Evolutionary conservation across 2,113 vertebrate species (phyloP), one percentile per base, ranked within the genome.

Genomic region (Scomber japonicus): DNA sequence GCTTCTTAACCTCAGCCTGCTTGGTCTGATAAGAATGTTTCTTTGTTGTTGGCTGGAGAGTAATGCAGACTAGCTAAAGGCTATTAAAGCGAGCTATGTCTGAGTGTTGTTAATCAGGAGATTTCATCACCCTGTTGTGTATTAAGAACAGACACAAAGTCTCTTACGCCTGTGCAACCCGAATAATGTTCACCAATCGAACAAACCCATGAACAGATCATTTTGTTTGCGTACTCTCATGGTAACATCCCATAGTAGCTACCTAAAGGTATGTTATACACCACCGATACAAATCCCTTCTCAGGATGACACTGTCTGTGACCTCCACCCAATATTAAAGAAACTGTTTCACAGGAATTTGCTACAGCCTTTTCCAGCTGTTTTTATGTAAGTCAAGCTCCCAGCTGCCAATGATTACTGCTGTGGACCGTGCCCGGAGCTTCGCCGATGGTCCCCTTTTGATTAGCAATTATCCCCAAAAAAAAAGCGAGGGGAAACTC

Each of bases 381-480:
- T 84, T 92, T 92, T 83, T 81, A 16, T 74, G 68, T 65, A 82
- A 89, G 87, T 90, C 78, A 69, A 44, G 45, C 75, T 84, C 78
- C 64, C 93, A 93, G 92, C 93, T 94, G 94, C 83, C 86, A 85
- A 17, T 63, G 83, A 94, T 95, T 93, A 93, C 74, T 31, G 71
- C 83, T 85, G 67, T 50, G 77, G 87, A 85, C 87, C 30, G 24
- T 82, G 84, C 91, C 84, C 69, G 0, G 68, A 90, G 86, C 82
- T 66, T 81, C 45, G 81, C 91, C 55, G 75, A 88, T 73, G 50
- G 85, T 87, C 92, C 81, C 83, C 74, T 89, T 95, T 93, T 94
- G 93, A 94, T 95, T 92, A 92, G 82, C 86, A 92, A 94, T 94
- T 94, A 91, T 87, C 80, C 75, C 80, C 74, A 53, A n/a, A 67